Evolutionary conservation across 2,888 invertebrate species (phyloP).

Genomic region (Syrphus vitripennis): DNA sequence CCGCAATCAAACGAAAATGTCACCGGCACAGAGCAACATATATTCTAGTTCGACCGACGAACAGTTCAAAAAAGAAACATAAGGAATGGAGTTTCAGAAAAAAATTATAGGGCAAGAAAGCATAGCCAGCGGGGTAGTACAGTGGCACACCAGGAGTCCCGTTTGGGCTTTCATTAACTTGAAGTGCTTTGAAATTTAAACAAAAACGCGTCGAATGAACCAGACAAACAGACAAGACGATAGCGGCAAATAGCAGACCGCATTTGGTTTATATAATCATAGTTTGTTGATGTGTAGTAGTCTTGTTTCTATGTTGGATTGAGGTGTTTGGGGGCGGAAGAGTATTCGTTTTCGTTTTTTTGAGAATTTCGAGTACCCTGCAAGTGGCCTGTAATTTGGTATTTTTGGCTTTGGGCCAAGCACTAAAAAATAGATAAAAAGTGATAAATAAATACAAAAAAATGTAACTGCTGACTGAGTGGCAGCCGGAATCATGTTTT

Average conservation of each 20-base stretch:
- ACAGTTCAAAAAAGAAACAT: background rate
- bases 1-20: slow-evolving; percentile 23
- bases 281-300: background rate
- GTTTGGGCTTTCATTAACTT: background rate
- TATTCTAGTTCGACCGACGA: slow-evolving; percentile 16
- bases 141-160: background rate
- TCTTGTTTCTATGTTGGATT: background rate
- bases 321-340: background rate
- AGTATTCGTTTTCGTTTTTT: background rate
- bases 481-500: slow-evolving; percentile 7
- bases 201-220: slow-evolving; percentile 8
- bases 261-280: slow-evolving; percentile 29
- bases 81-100: slow-evolving; percentile 24
- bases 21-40: background rate
- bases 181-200: slow-evolving; percentile 44
- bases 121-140: background rate
- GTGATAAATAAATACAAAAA: slow-evolving; percentile 1
- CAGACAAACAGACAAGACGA: slow-evolving; percentile 11
- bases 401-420: slow-evolving; percentile 41
- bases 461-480: background rate
- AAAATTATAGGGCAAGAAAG: slow-evolving; percentile 18
- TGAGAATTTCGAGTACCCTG: background rate
- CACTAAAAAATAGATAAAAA: slow-evolving; percentile 5
- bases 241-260: background rate
- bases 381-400: slow-evolving; percentile 49